Percentiles rank a stretch among this genome's conserved stretches.
phyloP scores from a whole-genome alignment of 1,140 invertebrate genomes.

The Drosophila nasuta region DNA sequence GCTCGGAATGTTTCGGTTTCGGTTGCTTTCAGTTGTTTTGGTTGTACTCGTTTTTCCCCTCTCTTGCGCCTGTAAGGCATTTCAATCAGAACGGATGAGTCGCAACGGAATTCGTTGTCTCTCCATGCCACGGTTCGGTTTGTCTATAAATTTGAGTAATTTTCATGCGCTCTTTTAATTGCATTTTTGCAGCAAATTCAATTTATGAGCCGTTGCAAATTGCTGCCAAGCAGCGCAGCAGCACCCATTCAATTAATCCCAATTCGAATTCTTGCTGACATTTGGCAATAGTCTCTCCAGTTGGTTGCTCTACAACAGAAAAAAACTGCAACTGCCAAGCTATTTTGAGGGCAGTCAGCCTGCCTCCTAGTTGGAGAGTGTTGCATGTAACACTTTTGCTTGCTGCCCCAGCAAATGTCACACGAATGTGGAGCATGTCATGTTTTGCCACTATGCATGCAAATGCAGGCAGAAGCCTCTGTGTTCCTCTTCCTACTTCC shows the following conservation, averaged over 20 bases:
- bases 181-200: constrained; percentile 48
- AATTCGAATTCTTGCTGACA: constrained; percentile 34
- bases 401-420: constrained; percentile 61
- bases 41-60: not conserved
- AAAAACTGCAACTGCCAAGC: not conserved
- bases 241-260: constrained; percentile 46
- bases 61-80: not conserved
- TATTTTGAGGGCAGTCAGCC: not conserved
- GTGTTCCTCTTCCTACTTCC: constrained; percentile 1
- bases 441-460: constrained; percentile 65
- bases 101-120: constrained; percentile 26
- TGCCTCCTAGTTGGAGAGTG: constrained; percentile 26
- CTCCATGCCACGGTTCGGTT: not conserved
- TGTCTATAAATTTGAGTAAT: constrained; percentile 33
- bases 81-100: constrained; percentile 24
- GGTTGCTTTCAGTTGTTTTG: constrained; percentile 23
- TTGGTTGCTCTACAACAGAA: constrained; percentile 21
- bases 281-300: constrained; percentile 25
- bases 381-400: constrained; percentile 73
- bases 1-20: constrained; percentile 43
- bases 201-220: constrained; percentile 41
- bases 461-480: constrained; percentile 25
- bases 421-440: constrained; percentile 78
- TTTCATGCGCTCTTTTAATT: constrained; percentile 49
- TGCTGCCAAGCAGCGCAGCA: constrained; percentile 10